These are phyloP conservation scores for Phataginus tricuspis DNA, from an alignment of 2,797 vertebrate species.

Conservation along the genomic window DNA sequence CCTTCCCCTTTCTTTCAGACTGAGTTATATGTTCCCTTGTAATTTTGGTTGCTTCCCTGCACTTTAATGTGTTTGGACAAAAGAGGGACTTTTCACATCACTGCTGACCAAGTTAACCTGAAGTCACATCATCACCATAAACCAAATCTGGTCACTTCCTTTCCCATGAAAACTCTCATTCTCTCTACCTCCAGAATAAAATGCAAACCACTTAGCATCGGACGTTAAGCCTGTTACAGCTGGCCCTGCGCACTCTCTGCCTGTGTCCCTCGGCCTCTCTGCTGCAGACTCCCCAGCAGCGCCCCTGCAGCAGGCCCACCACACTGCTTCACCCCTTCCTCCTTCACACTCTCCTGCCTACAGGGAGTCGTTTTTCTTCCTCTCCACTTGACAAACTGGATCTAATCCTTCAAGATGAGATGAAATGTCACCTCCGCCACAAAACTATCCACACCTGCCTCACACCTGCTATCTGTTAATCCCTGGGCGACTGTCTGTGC, in stretches of 20 bases:
- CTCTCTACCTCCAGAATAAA: background rate
- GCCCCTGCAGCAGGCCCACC: background rate
- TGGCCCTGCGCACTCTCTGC: accelerated
- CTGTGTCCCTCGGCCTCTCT: background rate
- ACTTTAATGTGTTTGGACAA: background rate
- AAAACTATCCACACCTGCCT: background rate
- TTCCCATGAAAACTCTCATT: background rate
- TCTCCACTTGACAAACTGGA: background rate
- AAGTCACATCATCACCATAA: background rate
- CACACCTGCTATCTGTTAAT: background rate
- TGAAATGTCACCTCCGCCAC: background rate
- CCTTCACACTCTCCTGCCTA: background rate
- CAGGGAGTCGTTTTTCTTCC: background rate
- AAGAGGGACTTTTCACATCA: no score
- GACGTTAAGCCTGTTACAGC: background rate
- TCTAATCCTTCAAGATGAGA: background rate
- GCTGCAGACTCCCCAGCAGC: background rate
- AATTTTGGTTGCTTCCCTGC: background rate
- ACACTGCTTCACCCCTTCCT: background rate
- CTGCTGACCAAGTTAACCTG: background rate
- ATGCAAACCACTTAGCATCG: background rate
- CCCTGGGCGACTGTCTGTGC: background rate
- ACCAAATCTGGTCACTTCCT: background rate
- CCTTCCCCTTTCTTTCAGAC: background rate
- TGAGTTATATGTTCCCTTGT: background rate